Evolutionary conservation across 2,797 vertebrate species (phyloP), one percentile per base, ranked within the genome.

Genomic region (Centroberyx gerrardi): DNA sequence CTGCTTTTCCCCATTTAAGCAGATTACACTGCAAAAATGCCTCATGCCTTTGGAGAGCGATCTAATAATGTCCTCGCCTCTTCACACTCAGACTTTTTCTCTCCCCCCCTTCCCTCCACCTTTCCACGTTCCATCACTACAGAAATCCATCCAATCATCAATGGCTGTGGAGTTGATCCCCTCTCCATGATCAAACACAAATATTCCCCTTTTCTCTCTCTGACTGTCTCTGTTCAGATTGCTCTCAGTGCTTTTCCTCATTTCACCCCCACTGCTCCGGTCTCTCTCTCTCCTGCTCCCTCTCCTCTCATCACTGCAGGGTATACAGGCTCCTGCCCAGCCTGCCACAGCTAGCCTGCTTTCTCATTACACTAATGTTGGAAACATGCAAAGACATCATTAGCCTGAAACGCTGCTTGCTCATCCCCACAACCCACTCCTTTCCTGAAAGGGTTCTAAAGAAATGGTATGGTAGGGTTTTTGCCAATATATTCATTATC

Each of bases 301-400:
- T 77, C 62, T 58, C 67, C 63, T 36, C 66, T 75, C 71, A 63
- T 72, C 73, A 64, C 89, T 77, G 79, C 78, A 73, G 80, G 86
- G 49, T 60, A 61, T 4, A 64, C 60, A 65, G 72, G 55, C 76
- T 80, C 56, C 59, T 48, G 8, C 70, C 81, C 79, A 44, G 78
- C 68, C 69, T 71, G 55, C 66, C 69, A 58, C 69, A 80, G 62
- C 63, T 76, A 22, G 72, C 44, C 63, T 60, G 53, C 38, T 72
- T 80, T 77, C 82, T 88, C 78, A 88, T 88, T 87, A 87, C 72
- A 75, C 73, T 84, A 82, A 92, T 86, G 83, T 84, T 75, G 81
- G 56, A 80, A 74, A 74, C 80, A 86, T 73, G 67, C 66, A 49
- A 83, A 69, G 80, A 73, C 72, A 69, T 87, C 84, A 79, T 89